Conservation (phyloP, 2,113 vertebrate species). For the Strix uralensis region DNA sequence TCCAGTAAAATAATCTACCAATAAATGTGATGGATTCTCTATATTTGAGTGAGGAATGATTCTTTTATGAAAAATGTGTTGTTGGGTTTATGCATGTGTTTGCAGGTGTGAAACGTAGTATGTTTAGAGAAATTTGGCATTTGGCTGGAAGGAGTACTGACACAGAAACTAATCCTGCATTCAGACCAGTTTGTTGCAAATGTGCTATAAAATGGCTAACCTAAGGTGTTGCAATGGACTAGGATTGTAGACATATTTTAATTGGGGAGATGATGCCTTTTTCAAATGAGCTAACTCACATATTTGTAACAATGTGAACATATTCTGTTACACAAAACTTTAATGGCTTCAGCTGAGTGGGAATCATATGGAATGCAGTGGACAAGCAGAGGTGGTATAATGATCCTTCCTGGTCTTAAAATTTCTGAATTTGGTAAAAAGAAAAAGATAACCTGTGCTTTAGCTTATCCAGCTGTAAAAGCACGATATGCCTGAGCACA, state of each 20-base stretch:
- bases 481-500: neutral
- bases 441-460: neutral
- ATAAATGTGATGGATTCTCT: neutral
- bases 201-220: neutral
- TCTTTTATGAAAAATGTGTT: neutral
- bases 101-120: neutral
- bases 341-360: neutral
- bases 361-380: neutral
- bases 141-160: neutral
- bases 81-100: neutral
- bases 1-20: neutral
- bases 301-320: neutral
- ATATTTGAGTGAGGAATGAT: neutral
- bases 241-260: neutral
- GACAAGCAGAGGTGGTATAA: neutral
- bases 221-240: neutral
- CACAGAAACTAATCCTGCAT: neutral
- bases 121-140: neutral
- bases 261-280: neutral
- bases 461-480: neutral
- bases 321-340: neutral
- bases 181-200: neutral
- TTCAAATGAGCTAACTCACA: neutral
- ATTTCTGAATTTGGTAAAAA: neutral
- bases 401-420: neutral